Conservation (phyloP, 2,113 vertebrate genomes). For the Rhodinocichla rosea region DNA sequence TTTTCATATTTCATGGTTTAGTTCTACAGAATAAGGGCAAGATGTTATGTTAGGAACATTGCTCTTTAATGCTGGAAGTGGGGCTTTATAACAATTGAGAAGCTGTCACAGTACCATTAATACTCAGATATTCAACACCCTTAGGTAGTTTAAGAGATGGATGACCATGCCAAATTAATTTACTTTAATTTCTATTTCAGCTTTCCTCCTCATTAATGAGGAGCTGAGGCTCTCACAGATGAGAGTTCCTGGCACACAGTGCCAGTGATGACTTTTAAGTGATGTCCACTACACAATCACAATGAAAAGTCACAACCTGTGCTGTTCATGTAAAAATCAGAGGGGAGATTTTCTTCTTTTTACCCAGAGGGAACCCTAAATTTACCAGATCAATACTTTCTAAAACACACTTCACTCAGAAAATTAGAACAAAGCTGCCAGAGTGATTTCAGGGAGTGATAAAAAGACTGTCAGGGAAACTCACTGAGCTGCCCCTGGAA, state of each 20-base stretch:
- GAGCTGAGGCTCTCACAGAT: neutral
- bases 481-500: neutral
- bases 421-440: neutral
- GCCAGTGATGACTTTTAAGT: too few relatives aligned
- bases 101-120: neutral
- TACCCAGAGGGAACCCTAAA: neutral
- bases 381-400: neutral
- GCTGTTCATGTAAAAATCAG: neutral
- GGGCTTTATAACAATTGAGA: neutral
- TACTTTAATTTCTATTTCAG: neutral
- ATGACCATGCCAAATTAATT: neutral
- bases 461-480: neutral
- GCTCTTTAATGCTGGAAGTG: neutral
- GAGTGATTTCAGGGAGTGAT: neutral
- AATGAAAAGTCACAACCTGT: neutral
- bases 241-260: neutral
- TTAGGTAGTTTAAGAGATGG: neutral
- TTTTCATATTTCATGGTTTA: neutral
- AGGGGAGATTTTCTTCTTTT: neutral
- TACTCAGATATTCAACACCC: neutral
- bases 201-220: neutral
- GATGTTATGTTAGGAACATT: accelerated
- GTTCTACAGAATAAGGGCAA: neutral
- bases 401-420: neutral
- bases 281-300: accelerated